phyloP scores from a whole-genome alignment of 2,113 vertebrate species.

The Pluvialis apricaria region DNA sequence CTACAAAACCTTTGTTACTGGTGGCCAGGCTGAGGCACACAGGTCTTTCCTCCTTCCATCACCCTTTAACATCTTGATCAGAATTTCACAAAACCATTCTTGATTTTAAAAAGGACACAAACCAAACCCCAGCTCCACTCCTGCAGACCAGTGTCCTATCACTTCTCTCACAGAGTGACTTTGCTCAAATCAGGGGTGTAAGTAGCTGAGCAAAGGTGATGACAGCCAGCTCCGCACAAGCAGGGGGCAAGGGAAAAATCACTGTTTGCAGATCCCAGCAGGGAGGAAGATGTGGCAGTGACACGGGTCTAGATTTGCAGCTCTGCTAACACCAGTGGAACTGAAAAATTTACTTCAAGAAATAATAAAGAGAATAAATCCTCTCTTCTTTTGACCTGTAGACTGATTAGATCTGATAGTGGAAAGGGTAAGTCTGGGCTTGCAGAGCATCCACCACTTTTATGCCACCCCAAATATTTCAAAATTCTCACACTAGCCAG shows the following conservation, averaged over 20 bases:
- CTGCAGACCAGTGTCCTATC: neutral
- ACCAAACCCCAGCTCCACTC: neutral
- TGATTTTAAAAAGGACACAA: neutral
- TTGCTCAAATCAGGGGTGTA: neutral
- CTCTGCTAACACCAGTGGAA: fast-evolving
- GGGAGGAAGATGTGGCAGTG: neutral
- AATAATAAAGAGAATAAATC: neutral
- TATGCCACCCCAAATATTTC: neutral
- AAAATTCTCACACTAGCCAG: neutral
- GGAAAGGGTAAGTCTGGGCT: neutral
- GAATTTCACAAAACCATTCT: neutral
- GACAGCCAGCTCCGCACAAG: neutral
- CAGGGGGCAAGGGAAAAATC: neutral
- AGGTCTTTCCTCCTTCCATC: neutral
- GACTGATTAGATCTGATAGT: neutral
- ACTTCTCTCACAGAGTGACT: neutral
- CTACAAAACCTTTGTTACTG: neutral
- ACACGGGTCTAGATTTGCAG: neutral
- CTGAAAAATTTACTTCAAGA: neutral
- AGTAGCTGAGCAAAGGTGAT: neutral
- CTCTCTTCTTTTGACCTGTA: neutral
- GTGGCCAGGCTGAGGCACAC: neutral
- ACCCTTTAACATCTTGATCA: neutral
- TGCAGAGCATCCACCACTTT: neutral
- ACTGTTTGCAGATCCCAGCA: neutral